Percentiles rank a stretch among this genome's conserved stretches.
Evolutionary conservation across 2,113 vertebrate species (phyloP).

Genomic region (Ardeotis arabs): DNA sequence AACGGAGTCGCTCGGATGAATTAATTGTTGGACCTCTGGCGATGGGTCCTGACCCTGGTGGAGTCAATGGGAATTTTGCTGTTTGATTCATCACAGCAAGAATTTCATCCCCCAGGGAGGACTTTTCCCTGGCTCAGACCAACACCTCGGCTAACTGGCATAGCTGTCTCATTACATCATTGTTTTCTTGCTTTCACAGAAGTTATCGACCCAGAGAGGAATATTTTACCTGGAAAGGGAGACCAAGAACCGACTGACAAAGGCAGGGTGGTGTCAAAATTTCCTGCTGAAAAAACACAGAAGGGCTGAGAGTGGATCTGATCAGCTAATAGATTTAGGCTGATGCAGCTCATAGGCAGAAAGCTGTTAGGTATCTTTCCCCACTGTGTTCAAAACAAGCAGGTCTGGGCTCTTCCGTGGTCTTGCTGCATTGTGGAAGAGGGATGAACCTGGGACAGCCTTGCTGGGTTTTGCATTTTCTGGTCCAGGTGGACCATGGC

Average conservation of each 20-base stretch:
- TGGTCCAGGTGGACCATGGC: background rate
- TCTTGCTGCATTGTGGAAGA: background rate
- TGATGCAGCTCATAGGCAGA: background rate
- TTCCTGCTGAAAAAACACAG: background rate
- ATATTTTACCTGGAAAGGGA: conserved; percentile 51
- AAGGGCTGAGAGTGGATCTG: background rate
- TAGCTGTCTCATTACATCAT: conserved; percentile 15
- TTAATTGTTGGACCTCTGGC: background rate
- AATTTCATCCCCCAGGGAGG: background rate
- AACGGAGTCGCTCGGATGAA: background rate
- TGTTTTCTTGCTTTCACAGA: conserved; percentile 27
- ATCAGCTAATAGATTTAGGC: background rate
- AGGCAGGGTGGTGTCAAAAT: background rate
- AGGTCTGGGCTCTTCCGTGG: background rate
- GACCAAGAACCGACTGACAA: background rate
- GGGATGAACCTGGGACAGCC: background rate
- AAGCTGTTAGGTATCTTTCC: background rate
- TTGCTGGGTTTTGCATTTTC: background rate
- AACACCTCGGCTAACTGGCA: background rate
- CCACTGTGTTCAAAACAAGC: background rate
- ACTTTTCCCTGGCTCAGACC: conserved; percentile 32
- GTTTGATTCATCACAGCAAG: background rate
- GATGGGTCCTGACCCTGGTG: background rate
- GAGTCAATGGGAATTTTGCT: conserved; percentile 23
- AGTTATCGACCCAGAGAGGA: background rate